phyloP scores from a whole-genome alignment of 2,797 vertebrate genomes.

The Triplophysa yarkandensis region DNA sequence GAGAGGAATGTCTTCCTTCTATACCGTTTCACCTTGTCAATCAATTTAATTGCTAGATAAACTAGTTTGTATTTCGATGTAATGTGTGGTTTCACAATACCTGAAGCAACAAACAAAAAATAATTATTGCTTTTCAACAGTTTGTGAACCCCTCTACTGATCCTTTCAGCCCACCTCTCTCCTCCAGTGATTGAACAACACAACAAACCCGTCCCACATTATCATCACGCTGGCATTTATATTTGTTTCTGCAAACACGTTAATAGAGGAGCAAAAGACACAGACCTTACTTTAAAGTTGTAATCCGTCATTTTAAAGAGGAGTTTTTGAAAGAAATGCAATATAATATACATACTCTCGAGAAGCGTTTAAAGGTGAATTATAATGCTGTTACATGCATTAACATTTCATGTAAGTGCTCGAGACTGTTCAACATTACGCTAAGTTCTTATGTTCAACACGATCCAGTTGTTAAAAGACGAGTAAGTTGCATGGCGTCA shows the following conservation, averaged over 20 bases:
- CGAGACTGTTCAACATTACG: too few species aligned
- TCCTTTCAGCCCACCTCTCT: not conserved
- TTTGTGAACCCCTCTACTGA: too few species aligned
- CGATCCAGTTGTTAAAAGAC: too few species aligned
- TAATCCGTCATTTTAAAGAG: too few species aligned
- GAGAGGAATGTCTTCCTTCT: not conserved
- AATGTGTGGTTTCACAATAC: not conserved
- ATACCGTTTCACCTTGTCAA: not conserved
- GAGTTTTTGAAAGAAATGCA: too few species aligned
- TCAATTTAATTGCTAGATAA: not conserved
- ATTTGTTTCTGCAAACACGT: not conserved
- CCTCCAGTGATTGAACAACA: not conserved
- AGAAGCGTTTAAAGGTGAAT: too few species aligned
- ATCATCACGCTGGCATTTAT: not conserved
- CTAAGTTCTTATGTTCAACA: too few species aligned
- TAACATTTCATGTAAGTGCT: too few species aligned
- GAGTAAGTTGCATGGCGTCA: too few species aligned
- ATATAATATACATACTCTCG: too few species aligned
- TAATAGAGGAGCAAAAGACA: not conserved
- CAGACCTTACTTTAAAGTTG: not conserved
- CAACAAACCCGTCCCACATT: not conserved
- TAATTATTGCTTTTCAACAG: too few species aligned
- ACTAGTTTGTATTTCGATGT: not conserved
- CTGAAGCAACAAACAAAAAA: not conserved
- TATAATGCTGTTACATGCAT: too few species aligned